phyloP scores from a whole-genome alignment of 2,797 vertebrate genomes.

The Anabacerthia variegaticeps region DNA sequence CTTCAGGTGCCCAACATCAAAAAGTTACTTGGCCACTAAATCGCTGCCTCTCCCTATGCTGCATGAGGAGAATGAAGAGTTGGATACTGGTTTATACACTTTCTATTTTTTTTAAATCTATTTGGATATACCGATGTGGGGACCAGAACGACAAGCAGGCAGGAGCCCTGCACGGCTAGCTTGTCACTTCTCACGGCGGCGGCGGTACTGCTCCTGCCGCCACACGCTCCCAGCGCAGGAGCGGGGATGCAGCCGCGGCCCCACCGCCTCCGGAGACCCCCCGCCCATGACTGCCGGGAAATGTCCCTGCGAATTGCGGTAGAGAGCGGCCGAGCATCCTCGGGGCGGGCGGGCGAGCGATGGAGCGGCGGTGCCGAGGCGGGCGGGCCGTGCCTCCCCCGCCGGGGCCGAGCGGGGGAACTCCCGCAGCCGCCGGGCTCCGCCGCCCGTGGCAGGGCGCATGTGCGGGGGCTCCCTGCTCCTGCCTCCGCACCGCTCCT shows the following conservation, averaged over 20 bases:
- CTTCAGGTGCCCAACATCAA: neutral
- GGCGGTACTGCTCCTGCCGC: fast-evolving
- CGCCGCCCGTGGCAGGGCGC: slow-evolving; percentile 46
- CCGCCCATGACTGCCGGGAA: neutral
- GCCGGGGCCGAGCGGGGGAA: neutral
- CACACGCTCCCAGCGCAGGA: neutral
- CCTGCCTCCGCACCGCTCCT: slow-evolving; percentile 4
- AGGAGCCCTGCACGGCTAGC: neutral
- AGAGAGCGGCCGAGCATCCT: neutral
- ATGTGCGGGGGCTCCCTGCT: slow-evolving; percentile 63
- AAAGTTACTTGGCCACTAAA: neutral
- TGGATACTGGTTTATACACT: fast-evolving
- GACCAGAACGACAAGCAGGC: neutral
- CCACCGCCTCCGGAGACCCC: too few relatives aligned
- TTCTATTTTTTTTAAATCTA: fast-evolving
- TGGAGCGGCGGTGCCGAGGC: too few relatives aligned
- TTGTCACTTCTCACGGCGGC: neutral
- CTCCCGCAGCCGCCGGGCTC: slow-evolving; percentile 39
- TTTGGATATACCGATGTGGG: fast-evolving
- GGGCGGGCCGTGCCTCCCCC: slow-evolving; percentile 16
- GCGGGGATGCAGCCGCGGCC: neutral
- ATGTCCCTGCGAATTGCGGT: neutral
- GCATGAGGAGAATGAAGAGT: fast-evolving
- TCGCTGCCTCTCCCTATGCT: neutral
- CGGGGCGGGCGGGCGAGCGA: too few relatives aligned